Evolutionary conservation across 2,888 invertebrate genomes (phyloP), one percentile per base, ranked within the genome.

Genomic region (Tinea trinotella): DNA sequence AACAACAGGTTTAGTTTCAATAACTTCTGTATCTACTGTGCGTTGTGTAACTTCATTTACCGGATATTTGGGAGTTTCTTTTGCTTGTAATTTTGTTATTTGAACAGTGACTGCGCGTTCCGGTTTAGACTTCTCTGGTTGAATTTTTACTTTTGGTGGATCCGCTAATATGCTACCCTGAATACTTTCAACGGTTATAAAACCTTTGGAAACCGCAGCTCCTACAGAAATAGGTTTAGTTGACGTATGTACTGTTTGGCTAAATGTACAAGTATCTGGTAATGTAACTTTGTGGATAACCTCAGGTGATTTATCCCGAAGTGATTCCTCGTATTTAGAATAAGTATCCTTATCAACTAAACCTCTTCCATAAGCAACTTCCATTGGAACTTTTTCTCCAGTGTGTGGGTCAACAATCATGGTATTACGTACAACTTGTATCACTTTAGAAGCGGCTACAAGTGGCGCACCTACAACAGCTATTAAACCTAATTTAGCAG

Each of bases 321-420:
- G 66, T 5, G 87, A 85, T 49, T 84, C 82, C 60, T 88, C 86
- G 58, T 88, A 84, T 62, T 83, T 85, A 59, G 79, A 78, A 56
- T 83, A 87, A 7, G 88, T 88, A 56, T 84, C 66, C 54, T 79
- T 66, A 64, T 89, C 92, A 56, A 96, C 91, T 56, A 92, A 74
- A 5, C 94, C 95, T 57, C 91, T 87, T 67, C 92, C 90, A 60
- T 94, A 89, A 2, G 96, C 96, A 53, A 93, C 91, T 73, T 94
- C 92, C 62, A 94, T 88, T 1, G 93, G 93, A 60, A 95, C 86
- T 66, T 91, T 90, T 68, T 94, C 91, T 2, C 94, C 95, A 0
- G 94, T 93, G 62, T 88, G 89, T 0, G 96, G 95, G 74, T 97
- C 95, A 55, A 89, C 82, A 10, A 93, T 89, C 84, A 92, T 90